A percentile compares a stretch with the other conserved stretches of the same genome.
These are phyloP conservation scores for Coracias cyanogaster DNA, from an alignment of 2,797 vertebrate genomes.

Conservation along the genomic window DNA sequence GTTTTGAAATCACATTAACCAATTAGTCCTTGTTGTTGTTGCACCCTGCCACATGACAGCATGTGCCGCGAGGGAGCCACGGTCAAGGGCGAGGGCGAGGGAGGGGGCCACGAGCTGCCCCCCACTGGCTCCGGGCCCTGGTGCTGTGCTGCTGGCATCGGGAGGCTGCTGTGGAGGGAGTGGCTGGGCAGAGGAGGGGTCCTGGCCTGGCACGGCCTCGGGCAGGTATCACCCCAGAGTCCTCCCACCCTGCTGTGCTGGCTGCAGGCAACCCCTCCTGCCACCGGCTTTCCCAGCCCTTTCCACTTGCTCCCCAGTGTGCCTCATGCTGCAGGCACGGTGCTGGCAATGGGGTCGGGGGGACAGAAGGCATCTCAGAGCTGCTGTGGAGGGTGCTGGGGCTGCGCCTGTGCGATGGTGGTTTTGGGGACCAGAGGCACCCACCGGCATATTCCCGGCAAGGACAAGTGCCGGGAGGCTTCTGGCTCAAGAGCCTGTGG, in stretches of 20 bases:
- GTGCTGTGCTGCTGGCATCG: accelerated
- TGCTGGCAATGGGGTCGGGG: background rate
- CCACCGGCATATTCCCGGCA: accelerated
- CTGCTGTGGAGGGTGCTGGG: background rate
- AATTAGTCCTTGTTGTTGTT: slow-evolving; percentile 69
- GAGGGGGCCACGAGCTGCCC: background rate
- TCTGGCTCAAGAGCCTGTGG: accelerated
- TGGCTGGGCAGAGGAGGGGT: background rate
- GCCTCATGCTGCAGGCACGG: background rate
- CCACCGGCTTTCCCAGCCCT: background rate
- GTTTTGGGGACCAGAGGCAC: background rate
- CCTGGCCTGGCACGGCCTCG: accelerated
- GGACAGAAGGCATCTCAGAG: background rate
- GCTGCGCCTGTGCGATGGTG: accelerated
- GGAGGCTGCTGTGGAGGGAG: background rate
- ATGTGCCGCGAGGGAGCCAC: background rate
- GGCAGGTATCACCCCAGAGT: background rate
- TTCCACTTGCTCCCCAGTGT: background rate
- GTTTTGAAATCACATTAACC: slow-evolving; percentile 68
- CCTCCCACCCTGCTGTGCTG: accelerated
- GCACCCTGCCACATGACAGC: slow-evolving; percentile 55
- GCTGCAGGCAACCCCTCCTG: background rate
- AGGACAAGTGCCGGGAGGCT: background rate
- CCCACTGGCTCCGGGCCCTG: accelerated
- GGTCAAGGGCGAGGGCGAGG: slow-evolving; percentile 18